A percentile compares a stretch with the other conserved stretches of the same genome.
Conservation (phyloP, 2,888 invertebrate species). For the Minunthozetes semirufus region DNA sequence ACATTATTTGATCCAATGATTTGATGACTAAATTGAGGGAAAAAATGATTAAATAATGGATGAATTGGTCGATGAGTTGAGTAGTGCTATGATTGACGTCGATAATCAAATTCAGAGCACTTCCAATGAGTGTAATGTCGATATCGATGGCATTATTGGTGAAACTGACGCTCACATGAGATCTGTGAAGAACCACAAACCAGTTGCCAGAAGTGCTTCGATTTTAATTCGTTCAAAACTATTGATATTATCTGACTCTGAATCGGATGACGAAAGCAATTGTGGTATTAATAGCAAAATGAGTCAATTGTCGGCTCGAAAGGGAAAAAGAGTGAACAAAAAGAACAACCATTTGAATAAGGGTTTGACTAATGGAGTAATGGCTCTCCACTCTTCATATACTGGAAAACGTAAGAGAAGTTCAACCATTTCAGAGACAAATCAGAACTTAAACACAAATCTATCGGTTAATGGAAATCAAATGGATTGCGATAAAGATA, state of each 20-base stretch:
- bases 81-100: slow-evolving; percentile 32
- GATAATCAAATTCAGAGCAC: slow-evolving; percentile 9
- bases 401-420: slow-evolving; percentile 32
- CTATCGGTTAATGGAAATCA: not conserved
- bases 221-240: slow-evolving; percentile 33
- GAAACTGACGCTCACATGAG: not conserved
- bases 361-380: not conserved
- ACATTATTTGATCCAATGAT: not conserved
- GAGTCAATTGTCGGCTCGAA: slow-evolving; percentile 25
- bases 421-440: slow-evolving; percentile 22
- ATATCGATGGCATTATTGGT: not conserved
- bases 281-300: slow-evolving; percentile 24
- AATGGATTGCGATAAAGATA: slow-evolving; percentile 18
- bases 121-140: not conserved
- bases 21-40: not conserved
- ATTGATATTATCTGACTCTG: slow-evolving; percentile 31
- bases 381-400: not conserved
- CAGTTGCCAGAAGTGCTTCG: slow-evolving; percentile 32
- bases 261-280: slow-evolving; percentile 29
- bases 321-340: not conserved
- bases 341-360: not conserved
- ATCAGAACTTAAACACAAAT: not conserved
- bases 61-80: slow-evolving; percentile 34
- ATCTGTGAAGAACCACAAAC: slow-evolving; percentile 21
- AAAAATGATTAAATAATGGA: slow-evolving; percentile 13